Evolutionary conservation across 2,888 invertebrate genomes (phyloP), one percentile per base, ranked within the genome.

Genomic region (Drosophila gaucha): DNA sequence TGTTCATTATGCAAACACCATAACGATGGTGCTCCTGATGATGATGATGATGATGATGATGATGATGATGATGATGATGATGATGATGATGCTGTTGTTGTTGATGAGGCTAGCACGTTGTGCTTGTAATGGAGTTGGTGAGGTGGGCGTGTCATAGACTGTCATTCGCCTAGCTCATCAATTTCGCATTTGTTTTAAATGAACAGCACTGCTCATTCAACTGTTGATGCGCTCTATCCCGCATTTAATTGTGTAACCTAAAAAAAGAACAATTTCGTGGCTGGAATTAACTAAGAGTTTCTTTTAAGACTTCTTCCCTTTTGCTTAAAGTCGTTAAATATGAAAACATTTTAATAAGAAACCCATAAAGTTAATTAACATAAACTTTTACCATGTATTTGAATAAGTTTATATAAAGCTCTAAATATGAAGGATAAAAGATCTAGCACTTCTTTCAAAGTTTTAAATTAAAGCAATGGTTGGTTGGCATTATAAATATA

Each of bases 151-250:
- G 62, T 59, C 66, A 18, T 20, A 60, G 63, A 65, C 80, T 72
- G 85, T 74, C 77, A 75, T 74, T 82, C 79, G 77, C 79, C 74
- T 67, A 80, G 83, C 86, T 84, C 84, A 84, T 84, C 83, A 84
- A 84, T 87, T 85, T 87, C 83, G 62, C 86, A 88, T 84, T 79
- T 82, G 79, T 72, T 82, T 85, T 70, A 74, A 77, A 68, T 71
- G 70, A 66, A 51, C 68, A 8, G 33, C 67, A 39, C 36, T 80
- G 78, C 33, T 64, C 69, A 68, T 16, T 80, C 79, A 80, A 63
- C 79, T 75, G 79, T 80, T 86, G 82, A 80, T 74, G 70, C 77
- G 77, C 67, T 68, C 73, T 64, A 9, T 2, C 39, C 59, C 59
- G 50, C 41, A 50, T 59, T 76, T 60, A 64, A 59, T 60, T 63